Evolutionary conservation across 2,888 invertebrate species (phyloP).

Genomic region (Lamellibrachia columna): DNA sequence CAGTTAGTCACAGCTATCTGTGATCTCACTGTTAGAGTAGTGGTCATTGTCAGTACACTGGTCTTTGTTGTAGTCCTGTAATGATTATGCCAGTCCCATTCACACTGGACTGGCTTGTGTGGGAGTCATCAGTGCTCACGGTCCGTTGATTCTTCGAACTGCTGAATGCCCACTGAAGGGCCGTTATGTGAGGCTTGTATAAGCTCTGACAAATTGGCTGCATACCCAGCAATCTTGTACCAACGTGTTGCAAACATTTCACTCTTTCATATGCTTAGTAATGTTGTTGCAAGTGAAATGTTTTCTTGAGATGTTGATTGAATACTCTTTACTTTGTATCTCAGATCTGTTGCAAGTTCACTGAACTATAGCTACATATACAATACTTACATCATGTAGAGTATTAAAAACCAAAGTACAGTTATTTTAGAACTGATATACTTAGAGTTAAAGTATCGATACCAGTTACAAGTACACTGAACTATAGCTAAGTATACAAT

Average conservation of each 20-base stretch:
- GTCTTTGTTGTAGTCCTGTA: background rate
- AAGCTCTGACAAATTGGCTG: background rate
- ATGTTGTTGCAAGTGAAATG: background rate
- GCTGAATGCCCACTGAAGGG: background rate
- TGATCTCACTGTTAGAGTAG: background rate
- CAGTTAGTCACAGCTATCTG: conserved; percentile 5
- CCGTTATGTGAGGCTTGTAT: background rate
- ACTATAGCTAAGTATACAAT: background rate
- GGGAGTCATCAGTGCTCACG: background rate
- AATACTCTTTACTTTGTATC: background rate
- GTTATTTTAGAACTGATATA: no score
- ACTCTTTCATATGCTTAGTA: background rate
- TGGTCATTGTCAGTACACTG: background rate
- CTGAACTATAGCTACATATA: background rate
- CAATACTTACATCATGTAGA: no score
- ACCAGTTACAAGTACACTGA: background rate
- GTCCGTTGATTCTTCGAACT: background rate
- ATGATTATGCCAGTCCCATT: background rate
- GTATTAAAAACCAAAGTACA: no score
- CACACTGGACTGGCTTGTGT: background rate
- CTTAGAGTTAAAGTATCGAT: no score
- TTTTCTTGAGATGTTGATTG: background rate
- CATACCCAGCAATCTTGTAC: background rate
- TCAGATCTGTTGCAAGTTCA: background rate
- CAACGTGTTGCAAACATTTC: background rate